Base-by-base conservation (phyloP, 2,888 invertebrate genomes). In the Agonum fuliginosum region DNA sequence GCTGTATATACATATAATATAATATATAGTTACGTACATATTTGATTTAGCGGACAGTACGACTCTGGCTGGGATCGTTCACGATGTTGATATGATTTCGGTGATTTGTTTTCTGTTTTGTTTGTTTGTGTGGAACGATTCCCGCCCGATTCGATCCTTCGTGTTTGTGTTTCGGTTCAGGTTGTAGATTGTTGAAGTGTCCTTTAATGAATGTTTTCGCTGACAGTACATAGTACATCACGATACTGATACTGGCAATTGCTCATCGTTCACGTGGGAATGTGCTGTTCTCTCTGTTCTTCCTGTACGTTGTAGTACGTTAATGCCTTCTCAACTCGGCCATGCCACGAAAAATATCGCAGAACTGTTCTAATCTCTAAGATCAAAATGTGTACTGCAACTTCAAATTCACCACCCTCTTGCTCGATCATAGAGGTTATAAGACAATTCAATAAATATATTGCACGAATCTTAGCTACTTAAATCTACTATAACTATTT, bases 1-100 rank as follows among this genome's bases (percentile, higher is more conserved):
- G 85, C 86, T 85, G 84, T 86, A 85, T 86, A 86, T 86, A 85
- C 81, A 83, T 84, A 82, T 81, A 83, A 82, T 81, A 83, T 81
- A 82, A 78, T 73, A 78, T 82, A 82, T 78, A 78, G 51, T 72
- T 78, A 78, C 65, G 58, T 78, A 78, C 20, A 75, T n/a, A n/a
- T 78, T 62, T 78, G 34, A 72, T 37, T 37, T 14, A 62, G 62
- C 46, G 74, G 41, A 62, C 46, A 43, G 58, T 62, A 5, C 12
- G 27, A 30, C 30, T 62, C 30, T 8, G 58, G 27, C 14, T 62
- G 27, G 27, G 58, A 27, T 30, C 58, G 81, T 82, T 81, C 80
- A 78, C 79, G 80, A 78, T 80, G 30, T 78, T 81, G 79, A n/a
- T 79, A 81, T 80, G 17, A 5, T 34, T 4, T 71, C 51, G n/a